Evolutionary conservation across 2,113 vertebrate species (phyloP).

Genomic region (Colaptes auratus): DNA sequence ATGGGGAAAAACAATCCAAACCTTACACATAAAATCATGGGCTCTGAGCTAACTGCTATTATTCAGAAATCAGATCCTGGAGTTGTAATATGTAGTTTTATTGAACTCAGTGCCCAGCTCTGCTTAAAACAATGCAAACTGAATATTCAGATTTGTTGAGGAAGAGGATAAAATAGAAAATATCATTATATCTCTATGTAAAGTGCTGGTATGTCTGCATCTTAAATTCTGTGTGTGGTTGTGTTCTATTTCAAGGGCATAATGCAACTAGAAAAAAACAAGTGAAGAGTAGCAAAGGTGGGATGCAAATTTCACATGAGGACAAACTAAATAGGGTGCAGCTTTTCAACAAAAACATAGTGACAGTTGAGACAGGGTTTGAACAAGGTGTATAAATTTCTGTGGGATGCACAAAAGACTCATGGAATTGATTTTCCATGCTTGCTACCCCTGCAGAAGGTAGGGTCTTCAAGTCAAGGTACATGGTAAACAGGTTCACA

Average conservation of each 20-base stretch:
- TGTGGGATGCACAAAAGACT: neutral
- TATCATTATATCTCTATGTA: neutral
- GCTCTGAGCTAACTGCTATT: neutral
- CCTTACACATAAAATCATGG: neutral
- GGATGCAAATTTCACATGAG: neutral
- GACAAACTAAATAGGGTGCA: neutral
- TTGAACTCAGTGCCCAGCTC: neutral
- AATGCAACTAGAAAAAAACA: neutral
- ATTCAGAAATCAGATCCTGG: slow-evolving; percentile 13
- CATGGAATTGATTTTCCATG: neutral
- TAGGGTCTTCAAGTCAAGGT: neutral
- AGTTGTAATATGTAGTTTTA: neutral
- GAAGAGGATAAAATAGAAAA: neutral
- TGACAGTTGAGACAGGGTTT: neutral
- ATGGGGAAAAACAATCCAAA: slow-evolving; percentile 11
- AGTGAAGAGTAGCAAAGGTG: neutral
- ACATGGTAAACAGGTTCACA: neutral
- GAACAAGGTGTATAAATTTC: neutral
- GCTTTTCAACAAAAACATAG: neutral
- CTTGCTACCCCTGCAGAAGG: neutral
- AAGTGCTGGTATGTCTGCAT: neutral
- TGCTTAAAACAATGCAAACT: neutral
- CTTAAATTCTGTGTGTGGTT: neutral
- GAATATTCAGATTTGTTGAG: neutral
- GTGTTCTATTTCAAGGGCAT: neutral